phyloP scores from a whole-genome alignment of 2,797 vertebrate genomes.

The Miichthys miiuy region DNA sequence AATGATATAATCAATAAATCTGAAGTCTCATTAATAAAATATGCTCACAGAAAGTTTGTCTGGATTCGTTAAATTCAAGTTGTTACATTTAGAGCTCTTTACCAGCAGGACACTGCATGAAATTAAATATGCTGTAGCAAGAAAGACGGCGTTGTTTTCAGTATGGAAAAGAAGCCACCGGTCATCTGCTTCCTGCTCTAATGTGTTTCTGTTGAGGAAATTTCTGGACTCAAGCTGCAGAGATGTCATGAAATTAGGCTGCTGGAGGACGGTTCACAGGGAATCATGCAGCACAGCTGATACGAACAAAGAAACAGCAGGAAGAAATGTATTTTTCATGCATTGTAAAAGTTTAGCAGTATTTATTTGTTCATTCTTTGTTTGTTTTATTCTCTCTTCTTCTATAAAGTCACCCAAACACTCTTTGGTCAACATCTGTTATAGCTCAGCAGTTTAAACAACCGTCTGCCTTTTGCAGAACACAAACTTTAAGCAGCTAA shows the following conservation, averaged over 20 bases:
- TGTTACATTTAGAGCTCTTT: background rate
- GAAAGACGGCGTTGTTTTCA: background rate
- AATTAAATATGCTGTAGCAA: background rate
- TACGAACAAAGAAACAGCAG: background rate
- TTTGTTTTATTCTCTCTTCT: background rate
- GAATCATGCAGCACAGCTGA: background rate
- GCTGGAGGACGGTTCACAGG: background rate
- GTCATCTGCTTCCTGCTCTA: background rate
- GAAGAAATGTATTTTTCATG: background rate
- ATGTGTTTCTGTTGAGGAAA: background rate
- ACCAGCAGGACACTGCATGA: background rate
- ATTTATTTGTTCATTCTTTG: background rate
- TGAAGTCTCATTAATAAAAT: background rate
- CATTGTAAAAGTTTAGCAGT: background rate
- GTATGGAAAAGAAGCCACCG: background rate
- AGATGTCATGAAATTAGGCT: conserved; percentile 2
- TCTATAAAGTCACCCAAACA: background rate
- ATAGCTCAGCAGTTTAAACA: background rate
- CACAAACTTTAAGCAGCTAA: background rate
- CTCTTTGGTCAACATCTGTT: background rate
- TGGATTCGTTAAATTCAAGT: background rate
- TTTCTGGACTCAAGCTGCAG: background rate
- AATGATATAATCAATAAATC: background rate
- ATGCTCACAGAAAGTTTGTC: background rate
- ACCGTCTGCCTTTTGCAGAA: background rate